These are phyloP conservation scores for Apodemus speciosus DNA, from an alignment of 2,113 vertebrate genomes.

Conservation along the genomic window DNA sequence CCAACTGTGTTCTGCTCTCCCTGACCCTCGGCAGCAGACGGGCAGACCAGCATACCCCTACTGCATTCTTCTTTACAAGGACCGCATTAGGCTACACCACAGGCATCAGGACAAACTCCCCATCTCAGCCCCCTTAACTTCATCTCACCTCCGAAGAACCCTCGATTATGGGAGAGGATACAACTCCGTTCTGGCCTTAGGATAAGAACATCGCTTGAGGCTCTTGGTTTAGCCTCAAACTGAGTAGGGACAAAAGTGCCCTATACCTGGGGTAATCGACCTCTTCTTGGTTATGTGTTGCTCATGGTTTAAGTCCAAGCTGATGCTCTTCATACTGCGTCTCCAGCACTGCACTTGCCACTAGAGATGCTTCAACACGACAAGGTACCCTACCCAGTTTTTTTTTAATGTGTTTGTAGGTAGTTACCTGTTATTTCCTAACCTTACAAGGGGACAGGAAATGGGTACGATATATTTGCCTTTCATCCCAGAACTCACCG, in stretches of 20 bases:
- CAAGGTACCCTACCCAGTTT: neutral
- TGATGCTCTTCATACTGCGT: no score
- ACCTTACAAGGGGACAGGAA: neutral
- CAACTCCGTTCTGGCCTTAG: neutral
- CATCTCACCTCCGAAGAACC: neutral
- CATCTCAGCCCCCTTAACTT: neutral
- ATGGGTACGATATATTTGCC: neutral
- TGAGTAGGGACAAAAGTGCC: neutral
- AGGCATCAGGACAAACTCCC: neutral
- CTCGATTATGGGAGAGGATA: neutral
- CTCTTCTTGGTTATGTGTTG: neutral
- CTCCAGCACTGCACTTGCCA: neutral
- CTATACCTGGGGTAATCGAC: neutral
- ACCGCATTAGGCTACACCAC: neutral
- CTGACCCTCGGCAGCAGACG: no score
- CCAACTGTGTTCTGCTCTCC: no score
- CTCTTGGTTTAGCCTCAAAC: neutral
- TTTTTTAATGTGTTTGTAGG: neutral
- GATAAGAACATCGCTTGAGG: neutral
- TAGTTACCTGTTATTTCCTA: neutral
- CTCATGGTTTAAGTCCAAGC: neutral
- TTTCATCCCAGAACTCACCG: neutral
- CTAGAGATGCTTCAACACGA: neutral
- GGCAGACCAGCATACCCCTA: neutral
- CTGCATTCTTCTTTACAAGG: neutral